phyloP scores from a whole-genome alignment of 2,113 vertebrate genomes.

The Oncorhynchus nerka region DNA sequence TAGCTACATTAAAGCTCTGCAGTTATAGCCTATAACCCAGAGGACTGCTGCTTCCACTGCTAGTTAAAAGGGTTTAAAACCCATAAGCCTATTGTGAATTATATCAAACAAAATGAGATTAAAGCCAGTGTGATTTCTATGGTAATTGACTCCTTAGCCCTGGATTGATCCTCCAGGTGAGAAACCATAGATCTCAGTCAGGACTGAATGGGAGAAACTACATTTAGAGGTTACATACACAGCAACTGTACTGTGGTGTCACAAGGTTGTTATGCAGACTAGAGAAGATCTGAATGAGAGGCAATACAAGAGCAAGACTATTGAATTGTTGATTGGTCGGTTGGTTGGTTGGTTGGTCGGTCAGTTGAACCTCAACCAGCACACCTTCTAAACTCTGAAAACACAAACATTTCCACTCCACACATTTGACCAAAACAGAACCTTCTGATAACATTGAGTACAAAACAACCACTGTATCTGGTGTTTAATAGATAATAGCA shows the following conservation, averaged over 20 bases:
- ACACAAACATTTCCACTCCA: no score
- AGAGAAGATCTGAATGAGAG: neutral
- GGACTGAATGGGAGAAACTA: constrained; percentile 42
- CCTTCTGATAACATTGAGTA: no score
- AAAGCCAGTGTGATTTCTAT: constrained; percentile 67
- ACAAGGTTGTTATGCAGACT: neutral
- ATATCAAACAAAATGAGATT: constrained; percentile 65
- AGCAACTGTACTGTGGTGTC: no score
- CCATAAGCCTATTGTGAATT: constrained; percentile 59
- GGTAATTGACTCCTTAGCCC: constrained; percentile 70
- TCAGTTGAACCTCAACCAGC: no score
- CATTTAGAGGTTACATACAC: neutral
- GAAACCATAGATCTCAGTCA: constrained; percentile 37
- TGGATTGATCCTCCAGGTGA: constrained; percentile 59
- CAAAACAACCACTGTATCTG: no score
- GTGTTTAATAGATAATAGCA: no score
- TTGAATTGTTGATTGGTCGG: no score
- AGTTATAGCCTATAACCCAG: constrained; percentile 13
- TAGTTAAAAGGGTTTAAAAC: constrained; percentile 54
- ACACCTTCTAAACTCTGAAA: no score
- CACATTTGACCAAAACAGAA: no score
- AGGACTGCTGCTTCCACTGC: constrained; percentile 43
- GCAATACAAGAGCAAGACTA: neutral
- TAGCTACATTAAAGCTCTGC: no score
- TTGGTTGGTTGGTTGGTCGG: no score